Evolutionary conservation across 2,888 invertebrate genomes (phyloP).

Genomic region (Philaethria dido): DNA sequence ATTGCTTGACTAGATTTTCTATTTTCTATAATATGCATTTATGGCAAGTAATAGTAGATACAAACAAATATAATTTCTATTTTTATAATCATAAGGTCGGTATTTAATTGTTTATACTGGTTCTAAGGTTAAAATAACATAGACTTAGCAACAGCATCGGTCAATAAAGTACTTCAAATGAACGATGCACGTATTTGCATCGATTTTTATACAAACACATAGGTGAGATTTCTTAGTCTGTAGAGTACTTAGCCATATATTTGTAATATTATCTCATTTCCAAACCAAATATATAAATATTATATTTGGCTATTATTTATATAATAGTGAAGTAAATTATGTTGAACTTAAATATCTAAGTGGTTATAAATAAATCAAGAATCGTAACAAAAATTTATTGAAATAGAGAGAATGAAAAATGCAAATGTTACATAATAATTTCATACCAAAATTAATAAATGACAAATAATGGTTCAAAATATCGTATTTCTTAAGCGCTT

Average conservation of each 20-base stretch:
- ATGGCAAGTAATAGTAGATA: neutral
- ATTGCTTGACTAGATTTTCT: neutral
- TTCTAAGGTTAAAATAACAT: neutral
- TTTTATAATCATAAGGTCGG: neutral
- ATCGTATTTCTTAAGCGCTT: too few relatives aligned
- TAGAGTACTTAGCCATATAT: neutral
- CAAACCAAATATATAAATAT: neutral
- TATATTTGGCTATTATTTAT: neutral
- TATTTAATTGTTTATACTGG: neutral
- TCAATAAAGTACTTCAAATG: neutral
- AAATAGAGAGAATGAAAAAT: neutral
- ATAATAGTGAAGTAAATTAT: neutral
- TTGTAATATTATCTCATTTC: neutral
- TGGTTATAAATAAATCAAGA: neutral
- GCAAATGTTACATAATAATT: neutral
- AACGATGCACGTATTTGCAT: constrained; percentile 6
- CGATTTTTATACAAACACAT: neutral
- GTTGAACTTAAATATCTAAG: neutral
- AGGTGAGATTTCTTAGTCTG: neutral
- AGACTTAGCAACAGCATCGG: constrained; percentile 8
- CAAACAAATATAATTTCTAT: neutral
- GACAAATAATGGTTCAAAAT: too few relatives aligned
- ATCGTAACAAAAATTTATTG: neutral
- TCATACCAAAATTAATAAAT: constrained; percentile 1
- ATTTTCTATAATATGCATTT: neutral